Base-by-base conservation (phyloP, 1,140 invertebrate genomes). In the Macrosteles quadrilineatus region DNA sequence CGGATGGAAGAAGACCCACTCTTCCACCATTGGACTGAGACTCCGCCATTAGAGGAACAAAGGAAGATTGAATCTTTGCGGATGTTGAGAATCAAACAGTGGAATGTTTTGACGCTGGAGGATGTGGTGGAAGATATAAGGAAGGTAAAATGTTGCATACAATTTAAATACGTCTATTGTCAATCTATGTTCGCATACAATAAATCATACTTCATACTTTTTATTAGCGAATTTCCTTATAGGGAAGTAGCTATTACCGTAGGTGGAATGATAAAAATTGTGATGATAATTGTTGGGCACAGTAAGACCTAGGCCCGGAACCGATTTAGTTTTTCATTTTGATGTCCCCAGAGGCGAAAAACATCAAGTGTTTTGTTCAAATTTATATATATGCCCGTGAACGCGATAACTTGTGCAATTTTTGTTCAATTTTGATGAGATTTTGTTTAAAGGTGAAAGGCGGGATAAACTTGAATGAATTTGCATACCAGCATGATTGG, bases 1-100 rank as follows among this genome's bases (percentile, higher is more conserved):
- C 87, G 87, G 2, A 78, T 98, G 36, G 88, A 94, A 80, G 88
- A 83, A n/a, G 91, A 96, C 79, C 90, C 93, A 4, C 75, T 91
- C 0, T 98, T 98, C 78, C 82, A 84, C 70, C 84, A 75, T 30
- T 40, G 63, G 0, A 30, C 68, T 12, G 67, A 70, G 29, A 81
- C 82, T n/a, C 84, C 86, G 12, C 81, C 85, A 4, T 79, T 92
- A n/a, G 91, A 95, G 68, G 91, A 96, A 76, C 83, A 86, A 72
- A 87, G 91, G 78, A 83, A 84, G 57, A 77, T 87, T 6, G 85
- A 89, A 59, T 77, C 85, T 72, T 87, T 88, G 79, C 79, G 90
- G 71, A 85, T 74, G 70, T 75, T 72, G 31, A 70, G 69, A 32
- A 30, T 76, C 30, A 73, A 75, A 68, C 62, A 71, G 50, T 72